Evolutionary conservation across 2,888 invertebrate genomes (phyloP).

Genomic region (Eretmocerus hayati): DNA sequence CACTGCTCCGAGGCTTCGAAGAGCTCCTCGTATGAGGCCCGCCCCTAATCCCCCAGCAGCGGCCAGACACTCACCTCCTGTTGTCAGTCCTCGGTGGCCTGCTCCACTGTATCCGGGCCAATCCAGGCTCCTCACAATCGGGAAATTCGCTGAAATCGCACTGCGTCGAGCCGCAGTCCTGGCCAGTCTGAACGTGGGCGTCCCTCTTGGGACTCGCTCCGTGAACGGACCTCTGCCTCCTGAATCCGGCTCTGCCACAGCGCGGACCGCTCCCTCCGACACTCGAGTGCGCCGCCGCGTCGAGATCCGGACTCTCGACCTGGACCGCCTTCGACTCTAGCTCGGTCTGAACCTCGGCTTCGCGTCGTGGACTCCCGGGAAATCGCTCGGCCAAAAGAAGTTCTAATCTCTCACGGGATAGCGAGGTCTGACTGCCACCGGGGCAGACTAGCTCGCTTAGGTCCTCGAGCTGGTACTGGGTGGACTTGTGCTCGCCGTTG

Average conservation of each 20-base stretch:
- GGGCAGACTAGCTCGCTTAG: slow-evolving; percentile 24
- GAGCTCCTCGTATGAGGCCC: too few species aligned
- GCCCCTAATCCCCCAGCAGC: too few species aligned
- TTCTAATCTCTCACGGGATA: slow-evolving; percentile 24
- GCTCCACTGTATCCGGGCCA: too few species aligned
- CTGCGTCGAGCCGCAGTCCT: slow-evolving; percentile 37
- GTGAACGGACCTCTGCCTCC: slow-evolving; percentile 9
- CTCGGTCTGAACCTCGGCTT: slow-evolving; percentile 37
- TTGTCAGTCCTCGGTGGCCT: too few species aligned
- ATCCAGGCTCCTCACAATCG: too few species aligned
- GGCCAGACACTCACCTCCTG: too few species aligned
- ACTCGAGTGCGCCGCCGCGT: too few species aligned
- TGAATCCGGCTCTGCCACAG: slow-evolving; percentile 20
- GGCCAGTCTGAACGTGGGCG: slow-evolving; percentile 38
- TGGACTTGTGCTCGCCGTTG: slow-evolving; percentile 38
- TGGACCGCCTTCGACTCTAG: slow-evolving; percentile 38
- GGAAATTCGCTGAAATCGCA: slow-evolving; percentile 32
- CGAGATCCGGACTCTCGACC: slow-evolving; percentile 31
- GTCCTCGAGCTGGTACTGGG: slow-evolving; percentile 36
- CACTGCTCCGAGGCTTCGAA: too few species aligned
- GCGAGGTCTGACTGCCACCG: slow-evolving; percentile 8
- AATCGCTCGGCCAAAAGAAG: slow-evolving; percentile 24
- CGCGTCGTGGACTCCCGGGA: slow-evolving; percentile 29
- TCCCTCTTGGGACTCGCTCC: slow-evolving; percentile 33
- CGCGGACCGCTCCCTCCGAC: too few species aligned